Evolutionary conservation across 92 coral and sea anemone species (phyloP).

Genomic region (Phymanthus crucifer): DNA sequence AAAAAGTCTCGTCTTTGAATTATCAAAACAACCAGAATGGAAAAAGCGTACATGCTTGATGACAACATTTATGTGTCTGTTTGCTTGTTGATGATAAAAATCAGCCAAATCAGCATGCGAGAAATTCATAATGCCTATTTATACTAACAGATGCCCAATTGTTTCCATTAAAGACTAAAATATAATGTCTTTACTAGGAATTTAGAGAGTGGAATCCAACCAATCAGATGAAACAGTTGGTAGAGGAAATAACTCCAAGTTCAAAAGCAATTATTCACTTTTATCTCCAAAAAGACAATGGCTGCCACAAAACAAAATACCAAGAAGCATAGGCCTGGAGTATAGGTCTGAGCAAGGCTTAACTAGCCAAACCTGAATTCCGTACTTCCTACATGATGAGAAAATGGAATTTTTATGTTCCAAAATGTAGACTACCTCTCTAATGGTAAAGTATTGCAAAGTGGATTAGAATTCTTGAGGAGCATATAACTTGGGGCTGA

Average conservation of each 20-base stretch:
- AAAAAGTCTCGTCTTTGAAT: too few relatives aligned
- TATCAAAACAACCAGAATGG: too few relatives aligned
- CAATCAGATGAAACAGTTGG: conserved; percentile 46
- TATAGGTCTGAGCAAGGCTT: not conserved
- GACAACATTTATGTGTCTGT: too few relatives aligned
- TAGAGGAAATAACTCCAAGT: conserved; percentile 56
- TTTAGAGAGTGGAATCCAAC: conserved; percentile 46
- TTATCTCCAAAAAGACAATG: conserved; percentile 28
- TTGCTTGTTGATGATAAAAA: too few relatives aligned
- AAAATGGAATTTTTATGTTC: not conserved
- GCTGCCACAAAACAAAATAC: conserved; percentile 14
- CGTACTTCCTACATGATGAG: too few relatives aligned
- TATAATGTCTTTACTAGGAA: conserved; percentile 29
- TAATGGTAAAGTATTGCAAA: not conserved
- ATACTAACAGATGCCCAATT: not conserved
- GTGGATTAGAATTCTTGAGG: too few relatives aligned
- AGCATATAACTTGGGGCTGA: too few relatives aligned
- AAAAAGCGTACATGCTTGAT: too few relatives aligned
- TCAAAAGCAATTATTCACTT: conserved; percentile 67
- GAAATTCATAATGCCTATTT: too few relatives aligned
- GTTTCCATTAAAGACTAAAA: not conserved
- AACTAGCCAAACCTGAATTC: too few relatives aligned
- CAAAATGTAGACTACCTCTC: not conserved
- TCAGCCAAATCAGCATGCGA: too few relatives aligned
- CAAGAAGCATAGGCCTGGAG: not conserved